Base-by-base conservation (phyloP, 2,888 invertebrate genomes). In the Melangyna quadrimaculata region DNA sequence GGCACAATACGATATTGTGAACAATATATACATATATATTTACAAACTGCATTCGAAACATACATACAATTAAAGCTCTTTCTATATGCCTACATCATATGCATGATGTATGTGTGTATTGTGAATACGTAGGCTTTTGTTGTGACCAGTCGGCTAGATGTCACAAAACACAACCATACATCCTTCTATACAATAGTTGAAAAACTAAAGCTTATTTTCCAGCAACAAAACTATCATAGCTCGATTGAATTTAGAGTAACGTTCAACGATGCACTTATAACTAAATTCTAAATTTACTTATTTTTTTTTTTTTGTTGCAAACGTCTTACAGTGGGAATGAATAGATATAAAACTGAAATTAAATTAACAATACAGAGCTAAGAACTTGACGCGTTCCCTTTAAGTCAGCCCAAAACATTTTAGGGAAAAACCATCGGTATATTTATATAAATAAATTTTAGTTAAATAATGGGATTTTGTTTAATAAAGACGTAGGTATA, bases 221-320 rank as follows among this genome's bases (percentile, higher is more conserved):
- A 32, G n/a, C 69, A 27, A 37, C 10, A 27, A 45, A 37, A 27
- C 2, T 61, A 45, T 40, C 53, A 45, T 70, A 19, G 69, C 35
- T 83, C 37, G 37, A 35, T 75, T 63, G 61, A 72, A 70, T 80
- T 67, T 24, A 80, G 79, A 86, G 17, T 81, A 35, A 77, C 73
- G 43, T 67, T 61, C 63, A 29, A 14, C 48, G 48, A 51, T 69
- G 63, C 22, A 77, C 72, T 51, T 77, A 80, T 77, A 72, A 32
- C 43, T 57, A 55, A 73, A 77, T 80, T 81, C 59, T 70, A 78
- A 81, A 86, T 81, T 81, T 73, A 73, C 51, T 67, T 75, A 72
- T 75, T 74, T 67, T 71, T 27, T 12, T 24, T 51, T 22, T n/a
- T n/a, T n/a, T n/a, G n/a, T n/a, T n/a, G n/a, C n/a, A n/a, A 10